Percentiles rank a stretch among this genome's conserved stretches.
These are phyloP conservation scores for Thrips palmi DNA, from an alignment of 1,140 invertebrate genomes.

Conservation along the genomic window DNA sequence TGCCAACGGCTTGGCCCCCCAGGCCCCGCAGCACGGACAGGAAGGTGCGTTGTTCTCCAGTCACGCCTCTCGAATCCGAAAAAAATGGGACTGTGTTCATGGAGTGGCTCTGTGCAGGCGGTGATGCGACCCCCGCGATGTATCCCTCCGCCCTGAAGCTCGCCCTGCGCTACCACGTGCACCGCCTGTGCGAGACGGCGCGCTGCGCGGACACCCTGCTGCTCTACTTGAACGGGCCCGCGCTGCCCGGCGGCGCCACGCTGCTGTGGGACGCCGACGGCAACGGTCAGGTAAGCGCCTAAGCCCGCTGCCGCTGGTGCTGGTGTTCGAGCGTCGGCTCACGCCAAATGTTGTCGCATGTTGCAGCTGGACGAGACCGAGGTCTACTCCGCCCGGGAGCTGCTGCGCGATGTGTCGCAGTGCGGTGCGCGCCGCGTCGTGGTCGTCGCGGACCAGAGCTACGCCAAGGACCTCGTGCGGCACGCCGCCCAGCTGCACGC, in stretches of 20 bases:
- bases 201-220: conserved; percentile 32
- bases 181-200: conserved; percentile 24
- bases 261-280: conserved; percentile 31
- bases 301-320: too few relatives aligned
- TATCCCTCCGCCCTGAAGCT: conserved; percentile 29
- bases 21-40: too few relatives aligned
- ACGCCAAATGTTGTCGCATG: too few relatives aligned
- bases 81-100: too few relatives aligned
- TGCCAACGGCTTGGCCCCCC: conserved; percentile 25
- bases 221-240: conserved; percentile 30
- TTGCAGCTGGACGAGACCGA: conserved; percentile 22
- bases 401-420: conserved; percentile 25
- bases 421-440: conserved; percentile 29
- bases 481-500: too few relatives aligned
- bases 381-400: conserved; percentile 27
- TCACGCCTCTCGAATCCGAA: too few relatives aligned
- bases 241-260: conserved; percentile 26
- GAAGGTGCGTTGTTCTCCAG: too few relatives aligned
- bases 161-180: conserved; percentile 28
- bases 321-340: too few relatives aligned
- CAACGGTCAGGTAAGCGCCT: conserved; percentile 31
- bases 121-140: conserved; percentile 17
- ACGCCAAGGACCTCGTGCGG: conserved; percentile 25
- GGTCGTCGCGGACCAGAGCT: conserved; percentile 30
- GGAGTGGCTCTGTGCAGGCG: too few relatives aligned